A percentile compares a stretch with the other conserved stretches of the same genome.
phyloP scores from a whole-genome alignment of 2,113 vertebrate species.

The Dasypus novemcinctus region DNA sequence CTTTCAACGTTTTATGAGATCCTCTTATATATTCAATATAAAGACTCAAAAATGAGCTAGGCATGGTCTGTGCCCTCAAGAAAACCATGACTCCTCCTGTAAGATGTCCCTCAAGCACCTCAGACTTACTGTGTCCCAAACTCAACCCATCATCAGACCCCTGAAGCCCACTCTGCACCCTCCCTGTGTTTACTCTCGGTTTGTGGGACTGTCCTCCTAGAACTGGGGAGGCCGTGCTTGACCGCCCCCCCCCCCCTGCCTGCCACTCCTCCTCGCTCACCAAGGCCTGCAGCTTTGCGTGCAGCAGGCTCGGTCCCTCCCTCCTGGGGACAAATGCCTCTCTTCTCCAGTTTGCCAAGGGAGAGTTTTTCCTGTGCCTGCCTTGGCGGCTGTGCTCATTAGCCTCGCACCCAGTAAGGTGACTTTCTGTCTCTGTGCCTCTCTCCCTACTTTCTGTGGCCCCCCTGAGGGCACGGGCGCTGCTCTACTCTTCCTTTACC shows the following conservation, averaged over 20 bases:
- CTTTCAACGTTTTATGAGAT: neutral
- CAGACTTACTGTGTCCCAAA: neutral
- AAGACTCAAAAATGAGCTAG: neutral
- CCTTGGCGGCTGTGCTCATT: neutral
- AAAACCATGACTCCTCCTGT: neutral
- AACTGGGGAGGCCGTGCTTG: neutral
- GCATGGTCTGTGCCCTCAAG: neutral
- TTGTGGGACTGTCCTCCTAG: neutral
- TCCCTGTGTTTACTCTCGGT: neutral
- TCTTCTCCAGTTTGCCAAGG: neutral
- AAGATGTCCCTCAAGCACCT: neutral
- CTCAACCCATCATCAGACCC: neutral
- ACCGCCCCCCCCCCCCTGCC: neutral
- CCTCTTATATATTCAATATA: neutral
- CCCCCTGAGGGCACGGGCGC: neutral
- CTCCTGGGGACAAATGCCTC: fast-evolving
- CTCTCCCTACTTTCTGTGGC: fast-evolving
- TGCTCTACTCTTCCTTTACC: neutral
- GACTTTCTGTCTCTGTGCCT: neutral
- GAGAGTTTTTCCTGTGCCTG: too few species aligned
- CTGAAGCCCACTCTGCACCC: neutral
- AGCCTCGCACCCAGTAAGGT: neutral
- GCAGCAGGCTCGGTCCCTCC: neutral
- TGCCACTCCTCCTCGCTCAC: neutral
- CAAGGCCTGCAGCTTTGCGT: neutral